Evolutionary conservation across 2,113 vertebrate species (phyloP), one percentile per base, ranked within the genome.

Genomic region (Alethe castanea): DNA sequence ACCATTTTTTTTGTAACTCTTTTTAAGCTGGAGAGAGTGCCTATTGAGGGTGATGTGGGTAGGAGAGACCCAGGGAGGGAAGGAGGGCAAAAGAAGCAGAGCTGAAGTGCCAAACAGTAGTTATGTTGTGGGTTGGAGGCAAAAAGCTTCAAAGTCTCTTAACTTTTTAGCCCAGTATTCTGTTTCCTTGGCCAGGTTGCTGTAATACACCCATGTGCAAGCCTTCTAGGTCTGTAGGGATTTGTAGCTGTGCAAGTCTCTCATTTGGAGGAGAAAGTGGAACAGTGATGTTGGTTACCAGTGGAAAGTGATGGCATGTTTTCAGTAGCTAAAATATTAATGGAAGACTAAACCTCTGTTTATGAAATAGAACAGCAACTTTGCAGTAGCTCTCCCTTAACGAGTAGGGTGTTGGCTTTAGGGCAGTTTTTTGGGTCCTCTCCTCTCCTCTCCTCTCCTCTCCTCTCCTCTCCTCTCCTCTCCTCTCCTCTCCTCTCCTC

Each of bases 1-100:
- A 31, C 14, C 0, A 1, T 40, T 40, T 40, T 35, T 84, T 88
- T 56, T 2, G 0, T 36, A 56, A n/a, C 1, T 1, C 5, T 38
- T 78, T 77, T 71, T 35, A 79, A 29, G 47, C n/a, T 86, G 73
- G 33, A 48, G 15, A n/a, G 62, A 59, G 7, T 28, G 33, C 11
- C 66, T 80, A 15, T 35, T 71, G 40, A 36, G 38, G 6, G 20
- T 60, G n/a, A 25, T 81, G 64, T 36, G n/a, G 13, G 3, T 72
- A 14, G 19, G 45, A 69, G 56, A 56, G 22, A 48, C 35, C 8
- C 8, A 23, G 38, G 16, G 38, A 20, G 28, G 29, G 33, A 48
- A 31, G 15, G 59, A 45, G 9, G 8, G 4, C 4, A 4, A 23
- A 45, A 66, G 52, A 31, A 54, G 33, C 6, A 33, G 47, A 54